Percentiles rank a stretch among this genome's conserved stretches.
Evolutionary conservation across 64 coral and sea anemone genomes (phyloP).

Genomic region (Montipora sp.): DNA sequence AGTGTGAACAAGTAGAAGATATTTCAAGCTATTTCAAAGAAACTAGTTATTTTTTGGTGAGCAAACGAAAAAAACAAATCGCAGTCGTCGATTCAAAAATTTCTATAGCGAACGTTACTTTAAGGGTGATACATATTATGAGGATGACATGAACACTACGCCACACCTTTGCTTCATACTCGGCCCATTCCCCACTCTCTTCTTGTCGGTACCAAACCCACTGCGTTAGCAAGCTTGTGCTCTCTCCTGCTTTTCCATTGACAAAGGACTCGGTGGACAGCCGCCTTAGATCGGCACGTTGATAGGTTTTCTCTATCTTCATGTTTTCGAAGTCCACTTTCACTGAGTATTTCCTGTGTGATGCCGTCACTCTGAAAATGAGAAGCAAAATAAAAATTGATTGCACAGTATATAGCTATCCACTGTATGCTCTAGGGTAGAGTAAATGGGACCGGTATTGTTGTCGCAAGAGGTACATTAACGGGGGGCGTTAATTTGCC

Average conservation of each 20-base stretch:
- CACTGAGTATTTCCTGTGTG: slow-evolving; percentile 19
- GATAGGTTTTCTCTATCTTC: slow-evolving; percentile 66
- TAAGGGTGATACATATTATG: too few relatives aligned
- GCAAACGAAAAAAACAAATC: too few relatives aligned
- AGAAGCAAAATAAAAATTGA: neutral
- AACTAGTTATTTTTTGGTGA: too few relatives aligned
- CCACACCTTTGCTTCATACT: slow-evolving; percentile 67
- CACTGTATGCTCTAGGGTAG: too few relatives aligned
- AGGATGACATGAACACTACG: too few relatives aligned
- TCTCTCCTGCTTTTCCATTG: neutral
- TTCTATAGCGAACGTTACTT: too few relatives aligned
- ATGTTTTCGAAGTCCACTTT: slow-evolving; percentile 81
- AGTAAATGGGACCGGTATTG: too few relatives aligned
- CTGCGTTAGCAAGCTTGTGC: slow-evolving; percentile 47
- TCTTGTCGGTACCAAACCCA: slow-evolving; percentile 86
- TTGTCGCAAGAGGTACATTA: too few relatives aligned
- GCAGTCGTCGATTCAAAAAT: too few relatives aligned
- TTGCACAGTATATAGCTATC: too few relatives aligned
- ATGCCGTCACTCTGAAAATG: neutral
- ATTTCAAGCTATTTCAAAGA: neutral
- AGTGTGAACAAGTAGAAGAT: neutral
- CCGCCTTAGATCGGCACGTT: slow-evolving; percentile 76
- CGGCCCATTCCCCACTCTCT: slow-evolving; percentile 64
- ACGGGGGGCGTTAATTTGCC: too few relatives aligned
- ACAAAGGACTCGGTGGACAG: slow-evolving; percentile 77